A percentile compares a stretch with the other conserved stretches of the same genome.
Conservation (phyloP, 92 coral and sea anemone genomes). For the Virgularia gustaviana region DNA sequence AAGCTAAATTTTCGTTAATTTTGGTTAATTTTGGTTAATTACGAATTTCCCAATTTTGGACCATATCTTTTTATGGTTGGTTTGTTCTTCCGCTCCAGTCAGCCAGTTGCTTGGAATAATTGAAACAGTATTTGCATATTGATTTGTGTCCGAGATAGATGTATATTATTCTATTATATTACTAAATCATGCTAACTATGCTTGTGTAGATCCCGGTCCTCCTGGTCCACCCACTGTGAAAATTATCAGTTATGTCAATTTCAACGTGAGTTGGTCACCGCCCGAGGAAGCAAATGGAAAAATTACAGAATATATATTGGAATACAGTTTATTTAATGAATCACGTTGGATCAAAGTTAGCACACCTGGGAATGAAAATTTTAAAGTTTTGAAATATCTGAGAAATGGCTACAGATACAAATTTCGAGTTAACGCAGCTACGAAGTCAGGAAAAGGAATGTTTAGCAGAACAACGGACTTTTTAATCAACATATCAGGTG, state of each 20-base stretch:
- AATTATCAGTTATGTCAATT: neutral
- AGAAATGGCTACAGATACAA: conserved; percentile 46
- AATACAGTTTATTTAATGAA: conserved; percentile 2
- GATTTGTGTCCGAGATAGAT: too few relatives aligned
- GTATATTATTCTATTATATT: too few relatives aligned
- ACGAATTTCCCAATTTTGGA: too few relatives aligned
- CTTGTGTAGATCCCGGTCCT: conserved; percentile 16
- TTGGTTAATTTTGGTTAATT: too few relatives aligned
- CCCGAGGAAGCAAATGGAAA: conserved; percentile 14
- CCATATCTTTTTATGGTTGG: too few relatives aligned
- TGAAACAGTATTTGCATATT: too few relatives aligned
- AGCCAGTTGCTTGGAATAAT: too few relatives aligned
- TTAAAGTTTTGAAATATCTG: conserved; percentile 52
- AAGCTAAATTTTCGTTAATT: too few relatives aligned
- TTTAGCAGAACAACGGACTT: neutral
- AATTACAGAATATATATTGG: neutral
- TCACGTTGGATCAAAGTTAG: neutral
- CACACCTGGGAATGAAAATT: conserved; percentile 5
- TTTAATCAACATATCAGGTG: neutral
- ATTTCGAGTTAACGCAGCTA: conserved; percentile 54
- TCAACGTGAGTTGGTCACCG: conserved; percentile 16
- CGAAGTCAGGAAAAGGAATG: conserved; percentile 47
- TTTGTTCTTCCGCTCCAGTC: too few relatives aligned
- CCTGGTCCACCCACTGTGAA: conserved; percentile 8
- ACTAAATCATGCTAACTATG: too few relatives aligned